phyloP scores from a whole-genome alignment of 2,888 invertebrate genomes.

The Adela reaumurella region DNA sequence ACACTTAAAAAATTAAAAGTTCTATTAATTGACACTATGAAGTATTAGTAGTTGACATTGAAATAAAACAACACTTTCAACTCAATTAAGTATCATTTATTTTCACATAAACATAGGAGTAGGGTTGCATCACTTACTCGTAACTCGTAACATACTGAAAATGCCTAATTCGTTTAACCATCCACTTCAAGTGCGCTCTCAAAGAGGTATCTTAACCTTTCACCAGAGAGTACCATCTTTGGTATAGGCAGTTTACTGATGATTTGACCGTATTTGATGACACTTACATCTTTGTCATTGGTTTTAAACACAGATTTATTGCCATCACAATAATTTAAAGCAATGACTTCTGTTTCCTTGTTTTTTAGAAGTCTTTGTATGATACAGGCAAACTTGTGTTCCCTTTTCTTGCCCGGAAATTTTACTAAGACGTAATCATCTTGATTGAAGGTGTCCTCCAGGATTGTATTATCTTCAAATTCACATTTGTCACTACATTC shows the following conservation, averaged over 20 bases:
- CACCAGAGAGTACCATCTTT: neutral
- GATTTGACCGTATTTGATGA: neutral
- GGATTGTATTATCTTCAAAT: neutral
- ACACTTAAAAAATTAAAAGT: too few relatives aligned
- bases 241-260: neutral
- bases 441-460: neutral
- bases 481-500: neutral
- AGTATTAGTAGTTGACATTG: too few relatives aligned
- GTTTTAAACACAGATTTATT: neutral
- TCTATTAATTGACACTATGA: too few relatives aligned
- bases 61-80: too few relatives aligned
- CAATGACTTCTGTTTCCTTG: neutral
- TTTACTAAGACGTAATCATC: conserved; percentile 1
- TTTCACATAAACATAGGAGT: too few relatives aligned
- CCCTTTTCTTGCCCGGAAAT: neutral
- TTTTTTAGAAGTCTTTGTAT: neutral
- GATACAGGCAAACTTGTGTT: neutral
- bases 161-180: neutral
- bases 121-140: too few relatives aligned
- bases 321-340: neutral
- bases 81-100: too few relatives aligned
- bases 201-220: neutral
- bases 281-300: neutral
- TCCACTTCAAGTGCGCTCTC: neutral
- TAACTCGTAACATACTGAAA: neutral